Evolutionary conservation across 2,113 vertebrate genomes (phyloP).

Genomic region (Neoarius graeffei): DNA sequence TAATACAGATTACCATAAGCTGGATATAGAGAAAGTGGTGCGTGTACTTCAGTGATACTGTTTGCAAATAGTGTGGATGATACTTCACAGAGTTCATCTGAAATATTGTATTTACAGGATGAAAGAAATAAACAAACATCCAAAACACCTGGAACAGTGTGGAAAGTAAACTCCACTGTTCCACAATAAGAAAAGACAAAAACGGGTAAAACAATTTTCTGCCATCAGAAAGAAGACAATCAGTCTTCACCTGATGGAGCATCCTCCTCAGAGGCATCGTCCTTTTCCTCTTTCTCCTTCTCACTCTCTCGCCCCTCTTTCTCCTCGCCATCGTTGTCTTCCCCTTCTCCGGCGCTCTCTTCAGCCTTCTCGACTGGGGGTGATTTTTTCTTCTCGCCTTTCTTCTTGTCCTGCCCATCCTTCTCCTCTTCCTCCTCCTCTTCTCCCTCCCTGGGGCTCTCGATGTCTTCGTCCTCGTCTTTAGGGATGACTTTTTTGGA

Average conservation of each 20-base stretch:
- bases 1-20: slow-evolving; percentile 30
- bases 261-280: slow-evolving; percentile 96
- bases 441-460: slow-evolving; percentile 79
- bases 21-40: slow-evolving; percentile 21
- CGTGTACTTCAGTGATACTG: slow-evolving; percentile 23
- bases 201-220: slow-evolving; percentile 51
- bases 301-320: slow-evolving; percentile 81
- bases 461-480: slow-evolving; percentile 83
- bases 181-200: slow-evolving; percentile 46
- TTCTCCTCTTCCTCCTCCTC: slow-evolving; percentile 31
- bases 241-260: slow-evolving; percentile 96
- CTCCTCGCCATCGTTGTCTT: slow-evolving; percentile 47
- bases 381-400: slow-evolving; percentile 82
- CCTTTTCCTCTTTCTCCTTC: slow-evolving; percentile 75
- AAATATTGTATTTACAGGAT: slow-evolving; percentile 60
- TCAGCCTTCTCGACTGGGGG: slow-evolving; percentile 83
- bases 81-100: slow-evolving; percentile 45
- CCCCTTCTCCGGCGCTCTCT: slow-evolving; percentile 56
- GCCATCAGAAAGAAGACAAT: slow-evolving; percentile 38
- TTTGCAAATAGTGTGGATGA: slow-evolving; percentile 44
- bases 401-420: slow-evolving; percentile 63
- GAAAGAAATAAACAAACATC: slow-evolving; percentile 60
- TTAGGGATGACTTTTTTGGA: slow-evolving; percentile 93
- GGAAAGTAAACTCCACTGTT: slow-evolving; percentile 52
- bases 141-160: slow-evolving; percentile 72